Conservation (phyloP, 2,797 vertebrate genomes). For the Macropus fuliginosus region DNA sequence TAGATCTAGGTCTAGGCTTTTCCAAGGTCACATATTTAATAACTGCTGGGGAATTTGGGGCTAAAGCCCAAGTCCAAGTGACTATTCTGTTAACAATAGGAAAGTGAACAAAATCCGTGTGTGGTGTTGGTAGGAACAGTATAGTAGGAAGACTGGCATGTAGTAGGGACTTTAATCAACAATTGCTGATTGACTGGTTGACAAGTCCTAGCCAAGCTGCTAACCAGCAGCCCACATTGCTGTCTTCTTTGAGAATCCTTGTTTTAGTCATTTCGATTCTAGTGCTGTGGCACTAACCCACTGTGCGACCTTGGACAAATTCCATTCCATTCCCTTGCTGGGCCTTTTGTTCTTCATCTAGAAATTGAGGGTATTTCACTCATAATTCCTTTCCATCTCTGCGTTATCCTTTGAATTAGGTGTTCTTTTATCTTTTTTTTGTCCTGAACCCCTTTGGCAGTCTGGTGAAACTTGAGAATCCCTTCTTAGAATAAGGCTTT, state of each 20-base stretch:
- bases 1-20: not conserved
- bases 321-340: not conserved
- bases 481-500: not conserved
- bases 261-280: not conserved
- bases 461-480: not conserved
- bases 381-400: not conserved
- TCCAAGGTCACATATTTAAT: not conserved
- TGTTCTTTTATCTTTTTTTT: not conserved
- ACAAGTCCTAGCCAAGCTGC: not conserved
- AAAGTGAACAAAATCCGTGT: not conserved
- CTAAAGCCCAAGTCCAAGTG: not conserved
- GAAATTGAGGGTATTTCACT: not conserved
- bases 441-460: not conserved
- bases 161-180: too few relatives aligned
- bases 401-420: not conserved
- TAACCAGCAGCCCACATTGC: not conserved
- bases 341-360: not conserved
- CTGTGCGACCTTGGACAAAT: not conserved
- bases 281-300: not conserved
- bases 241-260: not conserved
- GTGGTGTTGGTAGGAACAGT: not conserved
- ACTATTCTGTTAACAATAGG: not conserved
- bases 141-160: not conserved
- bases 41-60: not conserved
- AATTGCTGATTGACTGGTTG: not conserved